Percentiles rank a stretch among this genome's conserved stretches.
phyloP scores from a whole-genome alignment of 2,888 invertebrate species.

The Amiota minor region DNA sequence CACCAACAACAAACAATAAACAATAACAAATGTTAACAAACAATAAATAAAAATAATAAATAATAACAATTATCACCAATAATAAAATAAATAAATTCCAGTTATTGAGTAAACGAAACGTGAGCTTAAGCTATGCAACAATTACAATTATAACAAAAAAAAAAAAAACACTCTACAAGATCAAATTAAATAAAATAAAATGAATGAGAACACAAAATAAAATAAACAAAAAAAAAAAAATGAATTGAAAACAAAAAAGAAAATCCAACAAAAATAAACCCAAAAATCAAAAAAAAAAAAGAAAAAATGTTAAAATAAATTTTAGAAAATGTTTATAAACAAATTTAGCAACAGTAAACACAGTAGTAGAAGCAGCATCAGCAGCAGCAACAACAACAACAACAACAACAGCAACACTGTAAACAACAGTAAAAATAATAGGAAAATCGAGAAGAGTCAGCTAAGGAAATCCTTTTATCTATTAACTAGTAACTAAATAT shows the following conservation, averaged over 20 bases:
- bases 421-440: background rate
- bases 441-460: too few species aligned
- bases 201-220: background rate
- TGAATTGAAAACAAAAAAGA: background rate
- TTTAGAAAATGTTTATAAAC: constrained; percentile 10
- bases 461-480: constrained; percentile 30
- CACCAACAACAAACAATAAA: too few species aligned
- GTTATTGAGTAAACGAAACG: background rate
- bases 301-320: constrained; percentile 1
- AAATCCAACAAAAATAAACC: background rate
- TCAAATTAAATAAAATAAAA: background rate
- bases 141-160: background rate
- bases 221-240: background rate
- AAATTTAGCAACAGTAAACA: constrained; percentile 2
- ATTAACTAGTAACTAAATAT: constrained; percentile 49
- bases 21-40: background rate
- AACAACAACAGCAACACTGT: background rate
- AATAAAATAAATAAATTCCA: background rate
- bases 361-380: constrained; percentile 18
- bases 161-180: too few species aligned
- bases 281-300: background rate
- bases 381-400: background rate
- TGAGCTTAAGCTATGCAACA: background rate
- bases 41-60: background rate
- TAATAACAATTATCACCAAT: background rate